Base-by-base conservation (phyloP, 2,888 invertebrate genomes). In the Bugulina stolonifera region DNA sequence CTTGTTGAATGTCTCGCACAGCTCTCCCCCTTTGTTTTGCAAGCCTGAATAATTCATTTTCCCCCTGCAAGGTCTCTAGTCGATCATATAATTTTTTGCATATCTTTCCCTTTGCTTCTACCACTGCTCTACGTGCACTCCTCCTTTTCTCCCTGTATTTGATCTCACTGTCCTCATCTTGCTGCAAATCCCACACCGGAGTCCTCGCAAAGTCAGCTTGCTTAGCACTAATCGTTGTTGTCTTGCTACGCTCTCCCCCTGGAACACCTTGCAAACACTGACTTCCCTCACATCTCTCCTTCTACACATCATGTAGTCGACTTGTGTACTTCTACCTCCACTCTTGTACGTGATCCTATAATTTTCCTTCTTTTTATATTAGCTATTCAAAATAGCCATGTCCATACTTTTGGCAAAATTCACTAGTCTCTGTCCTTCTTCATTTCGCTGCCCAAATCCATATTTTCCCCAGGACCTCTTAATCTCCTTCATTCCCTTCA, bases 361-460 rank as follows among this genome's bases (percentile, higher is more conserved):
- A 52, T 14, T 52, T 52, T 52, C 52, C 52, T 52, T 52, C 52
- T 52, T 52, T 22, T 14, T 52, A 14, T 52, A 52, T 10, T 52
- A 52, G 22, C 10, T 10, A 22, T 52, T 52, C 22, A 52, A 52
- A 14, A 14, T 52, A 52, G 52, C 52, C 22, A 14, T 10, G 22
- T 52, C 14, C 10, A 52, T 10, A 52, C 52, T 52, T 52, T 52
- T 52, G 52, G 14, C 22, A 52, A 52, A 52, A 22, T 52, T 22
- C 22, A 52, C 52, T 22, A 14, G 14, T 52, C 52, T 52, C 52
- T 52, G 52, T 52, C 52, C 22, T 22, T 58, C 25, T 78, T 93
- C 91, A 23, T 69, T 18, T 25, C n/a, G 54, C 23, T 52, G 54
- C 22, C 34, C n/a, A 34, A 73, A 29, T 71, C n/a, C n/a, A n/a